These are phyloP conservation scores for Mus minutoides DNA, from an alignment of 2,797 vertebrate genomes.

Conservation along the genomic window DNA sequence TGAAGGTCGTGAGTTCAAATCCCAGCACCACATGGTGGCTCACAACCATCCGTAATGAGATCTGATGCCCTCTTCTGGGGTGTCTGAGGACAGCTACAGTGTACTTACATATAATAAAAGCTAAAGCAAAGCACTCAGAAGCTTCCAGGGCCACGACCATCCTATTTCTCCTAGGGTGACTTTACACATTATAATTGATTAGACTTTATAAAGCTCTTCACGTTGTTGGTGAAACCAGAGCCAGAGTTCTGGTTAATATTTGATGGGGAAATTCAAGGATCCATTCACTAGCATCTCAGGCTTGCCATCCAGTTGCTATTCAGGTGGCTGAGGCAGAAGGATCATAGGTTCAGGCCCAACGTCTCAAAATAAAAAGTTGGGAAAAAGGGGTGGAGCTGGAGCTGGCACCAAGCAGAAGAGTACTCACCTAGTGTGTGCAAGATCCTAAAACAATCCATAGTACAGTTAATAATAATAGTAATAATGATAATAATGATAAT, in stretches of 20 bases:
- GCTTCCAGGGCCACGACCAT: rapidly evolving
- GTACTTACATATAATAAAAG: too few species aligned
- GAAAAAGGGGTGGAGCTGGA: rapidly evolving
- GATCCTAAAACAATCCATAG: background rate
- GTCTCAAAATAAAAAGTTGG: background rate
- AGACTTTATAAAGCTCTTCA: background rate
- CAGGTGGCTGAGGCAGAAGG: background rate
- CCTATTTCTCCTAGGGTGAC: background rate
- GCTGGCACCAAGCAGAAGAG: background rate
- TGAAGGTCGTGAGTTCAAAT: too few species aligned
- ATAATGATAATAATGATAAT: background rate
- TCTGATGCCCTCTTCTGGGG: too few species aligned
- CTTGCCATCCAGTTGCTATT: background rate
- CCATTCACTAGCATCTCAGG: background rate
- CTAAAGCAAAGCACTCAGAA: background rate
- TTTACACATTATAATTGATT: background rate
- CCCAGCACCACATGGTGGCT: too few species aligned
- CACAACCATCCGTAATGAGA: too few species aligned
- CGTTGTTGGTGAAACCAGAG: rapidly evolving
- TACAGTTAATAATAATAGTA: background rate
- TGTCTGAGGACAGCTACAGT: too few species aligned
- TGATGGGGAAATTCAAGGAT: background rate
- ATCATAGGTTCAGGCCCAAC: background rate
- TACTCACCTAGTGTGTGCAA: background rate
- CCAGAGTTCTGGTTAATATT: too few species aligned